A percentile compares a stretch with the other conserved stretches of the same genome.
phyloP scores from a whole-genome alignment of 2,888 invertebrate genomes.

The Panopea generosa region DNA sequence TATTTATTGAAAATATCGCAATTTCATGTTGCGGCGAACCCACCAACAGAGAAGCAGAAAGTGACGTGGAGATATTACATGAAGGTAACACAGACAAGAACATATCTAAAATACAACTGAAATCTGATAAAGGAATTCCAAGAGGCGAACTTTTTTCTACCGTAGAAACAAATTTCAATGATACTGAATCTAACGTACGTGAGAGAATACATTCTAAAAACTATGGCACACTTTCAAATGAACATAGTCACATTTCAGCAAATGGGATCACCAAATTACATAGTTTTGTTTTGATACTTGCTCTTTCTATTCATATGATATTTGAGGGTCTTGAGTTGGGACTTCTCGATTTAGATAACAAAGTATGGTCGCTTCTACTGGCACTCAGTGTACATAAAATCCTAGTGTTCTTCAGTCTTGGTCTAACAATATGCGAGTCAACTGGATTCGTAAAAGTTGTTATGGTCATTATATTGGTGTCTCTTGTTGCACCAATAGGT shows the following conservation, averaged over 20 bases:
- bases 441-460: conserved; percentile 20
- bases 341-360: conserved; percentile 81
- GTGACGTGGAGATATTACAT: too few relatives aligned
- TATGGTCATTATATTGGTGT: conserved; percentile 8
- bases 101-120: too few relatives aligned
- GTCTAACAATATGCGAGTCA: conserved; percentile 66
- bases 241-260: too few relatives aligned
- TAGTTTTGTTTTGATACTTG: conserved; percentile 86
- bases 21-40: conserved; percentile 1
- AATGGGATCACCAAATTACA: conserved; percentile 66
- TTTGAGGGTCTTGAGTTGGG: conserved; percentile 88
- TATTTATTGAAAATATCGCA: conserved; percentile 41
- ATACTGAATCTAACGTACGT: too few relatives aligned
- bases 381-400: conserved; percentile 87
- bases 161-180: too few relatives aligned
- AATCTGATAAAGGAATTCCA: too few relatives aligned
- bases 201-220: too few relatives aligned
- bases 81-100: too few relatives aligned
- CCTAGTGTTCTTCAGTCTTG: conserved; percentile 87
- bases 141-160: too few relatives aligned
- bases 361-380: conserved; percentile 81
- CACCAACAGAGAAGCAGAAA: too few relatives aligned
- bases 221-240: too few relatives aligned
- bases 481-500: conserved; percentile 27
- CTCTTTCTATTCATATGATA: conserved; percentile 87